phyloP scores from a whole-genome alignment of 2,113 vertebrate species.

The Dromiciops gliroides region DNA sequence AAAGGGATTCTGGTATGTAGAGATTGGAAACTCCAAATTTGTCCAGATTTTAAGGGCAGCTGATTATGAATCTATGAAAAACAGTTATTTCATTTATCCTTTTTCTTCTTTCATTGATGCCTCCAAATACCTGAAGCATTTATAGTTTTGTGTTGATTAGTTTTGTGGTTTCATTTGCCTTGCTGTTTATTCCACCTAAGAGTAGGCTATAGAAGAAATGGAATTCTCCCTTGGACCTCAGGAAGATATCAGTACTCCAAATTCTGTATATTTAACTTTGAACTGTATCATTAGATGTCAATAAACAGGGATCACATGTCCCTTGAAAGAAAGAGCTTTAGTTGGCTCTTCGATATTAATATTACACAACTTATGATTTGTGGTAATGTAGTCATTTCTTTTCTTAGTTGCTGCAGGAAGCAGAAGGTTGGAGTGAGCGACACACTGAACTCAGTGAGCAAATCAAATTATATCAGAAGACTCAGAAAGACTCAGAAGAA shows the following conservation, averaged over 20 bases:
- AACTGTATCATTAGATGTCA: background rate
- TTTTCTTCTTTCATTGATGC: background rate
- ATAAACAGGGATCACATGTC: background rate
- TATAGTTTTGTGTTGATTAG: background rate
- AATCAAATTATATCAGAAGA: conserved; percentile 91
- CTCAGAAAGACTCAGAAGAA: conserved; percentile 93
- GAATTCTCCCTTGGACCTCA: background rate
- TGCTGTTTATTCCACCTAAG: background rate
- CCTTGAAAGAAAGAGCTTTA: conserved; percentile 25
- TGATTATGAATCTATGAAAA: no score
- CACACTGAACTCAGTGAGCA: conserved; percentile 91
- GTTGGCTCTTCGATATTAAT: conserved; percentile 3
- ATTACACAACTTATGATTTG: conserved; percentile 14
- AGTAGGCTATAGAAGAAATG: background rate
- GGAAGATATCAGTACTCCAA: background rate
- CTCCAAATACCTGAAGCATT: background rate
- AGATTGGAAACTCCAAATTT: background rate
- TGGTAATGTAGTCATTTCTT: conserved; percentile 48
- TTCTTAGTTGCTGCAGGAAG: conserved; percentile 88
- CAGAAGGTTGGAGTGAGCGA: conserved; percentile 91
- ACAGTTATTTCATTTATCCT: background rate
- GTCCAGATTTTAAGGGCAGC: background rate
- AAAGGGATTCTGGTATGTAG: background rate
- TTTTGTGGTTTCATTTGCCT: background rate
- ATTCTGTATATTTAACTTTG: background rate